phyloP scores from a whole-genome alignment of 1,140 invertebrate genomes.

The Caerostris extrusa region DNA sequence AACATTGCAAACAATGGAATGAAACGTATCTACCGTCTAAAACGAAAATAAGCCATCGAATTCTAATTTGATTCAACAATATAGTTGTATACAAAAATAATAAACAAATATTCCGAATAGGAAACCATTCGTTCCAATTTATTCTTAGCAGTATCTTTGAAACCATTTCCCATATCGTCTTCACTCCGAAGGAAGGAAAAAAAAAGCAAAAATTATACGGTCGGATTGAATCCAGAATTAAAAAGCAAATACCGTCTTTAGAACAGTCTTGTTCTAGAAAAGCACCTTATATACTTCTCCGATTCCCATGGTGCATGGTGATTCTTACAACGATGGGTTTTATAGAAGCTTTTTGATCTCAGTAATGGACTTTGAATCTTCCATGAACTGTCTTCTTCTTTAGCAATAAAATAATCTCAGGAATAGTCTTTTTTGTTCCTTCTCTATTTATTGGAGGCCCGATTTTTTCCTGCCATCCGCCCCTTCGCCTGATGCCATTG shows the following conservation, averaged over 20 bases:
- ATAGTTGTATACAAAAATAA: background rate
- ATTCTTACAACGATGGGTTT: constrained; percentile 39
- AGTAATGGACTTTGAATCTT: constrained; percentile 67
- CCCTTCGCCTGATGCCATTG: constrained; percentile 9
- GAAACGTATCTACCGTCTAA: too few species aligned
- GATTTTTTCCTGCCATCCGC: background rate
- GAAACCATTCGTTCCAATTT: background rate
- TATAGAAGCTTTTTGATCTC: constrained; percentile 63
- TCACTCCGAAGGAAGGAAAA: background rate
- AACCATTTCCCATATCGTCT: background rate
- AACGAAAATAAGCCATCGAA: background rate
- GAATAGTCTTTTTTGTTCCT: constrained; percentile 36
- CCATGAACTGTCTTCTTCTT: background rate
- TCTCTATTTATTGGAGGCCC: constrained; percentile 41
- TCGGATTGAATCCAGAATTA: background rate
- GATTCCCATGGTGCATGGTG: constrained; percentile 23
- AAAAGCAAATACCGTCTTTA: background rate
- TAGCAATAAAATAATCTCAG: constrained; percentile 56
- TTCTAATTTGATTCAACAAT: background rate
- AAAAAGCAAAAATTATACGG: background rate
- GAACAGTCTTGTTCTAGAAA: background rate
- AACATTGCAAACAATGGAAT: too few species aligned
- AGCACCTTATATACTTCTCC: background rate
- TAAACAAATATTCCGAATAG: background rate
- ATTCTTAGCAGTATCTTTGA: background rate